These are phyloP conservation scores for Lapara coniferarum DNA, from an alignment of 2,888 invertebrate species.

Conservation along the genomic window DNA sequence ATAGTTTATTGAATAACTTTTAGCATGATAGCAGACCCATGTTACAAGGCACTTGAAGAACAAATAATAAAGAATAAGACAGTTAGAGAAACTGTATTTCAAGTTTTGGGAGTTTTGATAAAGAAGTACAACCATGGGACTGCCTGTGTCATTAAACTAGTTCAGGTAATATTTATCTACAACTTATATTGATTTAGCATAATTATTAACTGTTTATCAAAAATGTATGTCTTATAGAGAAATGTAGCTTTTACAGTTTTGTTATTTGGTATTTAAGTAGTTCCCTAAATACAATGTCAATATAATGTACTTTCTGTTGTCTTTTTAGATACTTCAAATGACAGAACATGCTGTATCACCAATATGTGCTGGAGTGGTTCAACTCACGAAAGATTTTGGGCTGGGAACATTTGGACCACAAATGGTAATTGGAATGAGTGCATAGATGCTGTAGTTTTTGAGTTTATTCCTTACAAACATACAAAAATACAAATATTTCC, in stretches of 20 bases:
- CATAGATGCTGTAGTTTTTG: no score
- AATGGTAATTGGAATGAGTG: constrained; percentile 69
- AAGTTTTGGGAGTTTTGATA: constrained; percentile 91
- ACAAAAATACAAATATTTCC: no score
- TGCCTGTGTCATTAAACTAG: constrained; percentile 88
- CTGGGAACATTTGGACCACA: constrained; percentile 88
- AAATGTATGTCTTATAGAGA: no score
- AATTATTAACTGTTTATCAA: no score
- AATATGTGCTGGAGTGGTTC: constrained; percentile 87
- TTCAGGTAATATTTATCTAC: constrained; percentile 68
- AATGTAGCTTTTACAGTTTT: no score
- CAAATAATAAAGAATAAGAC: constrained; percentile 85
- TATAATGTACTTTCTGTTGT: background rate
- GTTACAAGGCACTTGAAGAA: constrained; percentile 88
- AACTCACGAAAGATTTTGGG: constrained; percentile 86
- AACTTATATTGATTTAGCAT: no score
- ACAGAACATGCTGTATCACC: constrained; percentile 88
- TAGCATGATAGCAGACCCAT: constrained; percentile 88
- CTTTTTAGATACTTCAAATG: constrained; percentile 87
- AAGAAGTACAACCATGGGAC: constrained; percentile 93
- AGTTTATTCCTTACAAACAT: no score
- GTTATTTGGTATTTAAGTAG: no score
- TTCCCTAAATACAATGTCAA: no score
- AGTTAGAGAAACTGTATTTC: constrained; percentile 87
- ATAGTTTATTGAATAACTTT: constrained; percentile 35